These are phyloP conservation scores for Eretmocerus hayati DNA, from an alignment of 2,888 invertebrate genomes.

Conservation along the genomic window DNA sequence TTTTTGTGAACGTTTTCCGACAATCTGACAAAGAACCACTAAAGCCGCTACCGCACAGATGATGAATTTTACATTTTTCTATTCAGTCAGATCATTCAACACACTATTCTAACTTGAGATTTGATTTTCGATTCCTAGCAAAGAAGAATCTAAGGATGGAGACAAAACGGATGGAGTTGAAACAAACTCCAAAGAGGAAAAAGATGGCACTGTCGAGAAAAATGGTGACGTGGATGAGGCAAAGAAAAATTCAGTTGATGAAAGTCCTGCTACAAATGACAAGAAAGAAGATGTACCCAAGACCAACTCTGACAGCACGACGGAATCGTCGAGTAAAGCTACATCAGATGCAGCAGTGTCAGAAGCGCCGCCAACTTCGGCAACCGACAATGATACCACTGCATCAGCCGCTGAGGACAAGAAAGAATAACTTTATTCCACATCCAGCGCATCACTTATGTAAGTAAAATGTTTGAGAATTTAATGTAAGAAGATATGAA, in stretches of 20 bases:
- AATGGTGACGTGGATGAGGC: constrained; percentile 32
- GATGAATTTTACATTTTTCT: too few species aligned
- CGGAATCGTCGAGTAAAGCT: constrained; percentile 22
- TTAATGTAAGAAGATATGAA: too few species aligned
- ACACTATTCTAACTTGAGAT: too few species aligned
- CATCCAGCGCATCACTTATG: constrained; percentile 26
- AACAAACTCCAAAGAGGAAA: constrained; percentile 39
- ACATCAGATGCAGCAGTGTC: constrained; percentile 18
- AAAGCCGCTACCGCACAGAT: too few species aligned
- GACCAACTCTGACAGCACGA: constrained; percentile 19
- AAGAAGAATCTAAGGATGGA: constrained; percentile 18
- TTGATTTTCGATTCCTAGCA: constrained; percentile 1
- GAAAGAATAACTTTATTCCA: constrained; percentile 18
- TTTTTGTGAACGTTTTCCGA: too few species aligned
- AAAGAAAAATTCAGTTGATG: constrained; percentile 37
- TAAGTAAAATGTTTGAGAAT: neutral
- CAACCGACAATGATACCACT: constrained; percentile 29
- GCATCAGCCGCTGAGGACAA: constrained; percentile 15
- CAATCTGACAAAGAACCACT: too few species aligned
- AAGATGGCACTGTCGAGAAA: constrained; percentile 35
- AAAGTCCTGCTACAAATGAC: constrained; percentile 31
- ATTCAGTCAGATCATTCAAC: too few species aligned
- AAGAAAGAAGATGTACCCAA: constrained; percentile 35
- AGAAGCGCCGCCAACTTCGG: constrained; percentile 30
- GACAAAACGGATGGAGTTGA: constrained; percentile 29